Percentiles rank a stretch among this genome's conserved stretches.
Conservation (phyloP, 2,797 vertebrate genomes). For the Chaetophractus vellerosus region DNA sequence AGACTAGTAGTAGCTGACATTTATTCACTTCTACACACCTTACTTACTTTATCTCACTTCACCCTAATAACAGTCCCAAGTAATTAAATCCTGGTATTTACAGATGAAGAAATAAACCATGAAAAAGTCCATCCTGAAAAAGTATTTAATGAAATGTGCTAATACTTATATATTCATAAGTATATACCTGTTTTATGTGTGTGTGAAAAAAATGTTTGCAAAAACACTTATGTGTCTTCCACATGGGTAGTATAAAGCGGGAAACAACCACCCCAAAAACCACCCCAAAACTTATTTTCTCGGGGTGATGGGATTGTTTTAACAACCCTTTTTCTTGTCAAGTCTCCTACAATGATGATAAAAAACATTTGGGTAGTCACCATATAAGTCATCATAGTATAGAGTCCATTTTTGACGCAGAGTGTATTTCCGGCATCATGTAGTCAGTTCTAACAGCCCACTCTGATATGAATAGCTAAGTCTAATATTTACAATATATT, state of each 20-base stretch:
- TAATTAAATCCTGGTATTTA: not conserved
- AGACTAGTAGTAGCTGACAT: too few relatives aligned
- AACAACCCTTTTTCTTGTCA: not conserved
- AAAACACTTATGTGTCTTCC: not conserved
- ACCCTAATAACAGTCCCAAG: not conserved
- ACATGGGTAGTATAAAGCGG: not conserved
- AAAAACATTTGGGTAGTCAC: not conserved
- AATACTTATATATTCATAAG: not conserved
- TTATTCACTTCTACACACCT: not conserved
- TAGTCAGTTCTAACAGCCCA: not conserved
- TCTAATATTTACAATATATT: slow-evolving; percentile 11
- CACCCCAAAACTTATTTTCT: not conserved
- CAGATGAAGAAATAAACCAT: not conserved
- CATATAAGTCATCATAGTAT: not conserved
- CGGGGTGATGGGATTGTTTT: not conserved
- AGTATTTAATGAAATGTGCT: not conserved
- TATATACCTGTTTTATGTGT: not conserved
- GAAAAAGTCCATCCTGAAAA: not conserved
- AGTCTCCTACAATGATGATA: not conserved
- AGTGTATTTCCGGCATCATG: not conserved
- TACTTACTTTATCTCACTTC: not conserved
- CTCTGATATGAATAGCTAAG: not conserved
- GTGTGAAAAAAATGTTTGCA: not conserved
- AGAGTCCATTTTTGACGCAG: not conserved
- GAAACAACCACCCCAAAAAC: not conserved